Conservation (phyloP, 2,888 invertebrate species). For the Bombyx huttoni region DNA sequence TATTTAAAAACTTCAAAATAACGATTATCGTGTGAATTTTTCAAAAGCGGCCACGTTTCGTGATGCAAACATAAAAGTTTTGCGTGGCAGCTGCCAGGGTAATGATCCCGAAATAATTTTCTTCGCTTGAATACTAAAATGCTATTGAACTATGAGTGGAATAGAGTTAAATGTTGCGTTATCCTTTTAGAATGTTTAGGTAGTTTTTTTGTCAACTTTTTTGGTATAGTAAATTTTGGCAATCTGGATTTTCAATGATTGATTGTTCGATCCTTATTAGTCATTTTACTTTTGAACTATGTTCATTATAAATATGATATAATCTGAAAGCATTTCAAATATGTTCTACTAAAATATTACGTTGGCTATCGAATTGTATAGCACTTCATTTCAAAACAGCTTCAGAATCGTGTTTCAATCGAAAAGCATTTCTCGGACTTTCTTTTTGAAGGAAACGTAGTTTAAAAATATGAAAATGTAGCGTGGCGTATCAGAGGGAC, state of each 20-base stretch:
- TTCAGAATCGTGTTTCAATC: neutral
- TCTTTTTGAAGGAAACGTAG: neutral
- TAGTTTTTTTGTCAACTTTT: constrained; percentile 3
- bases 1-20: neutral
- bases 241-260: too few relatives aligned
- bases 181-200: constrained; percentile 14
- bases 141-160: constrained; percentile 31
- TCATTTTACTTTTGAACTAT: too few relatives aligned
- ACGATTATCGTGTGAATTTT: constrained; percentile 3
- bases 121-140: constrained; percentile 31
- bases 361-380: neutral
- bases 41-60: constrained; percentile 15
- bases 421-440: neutral
- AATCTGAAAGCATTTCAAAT: too few relatives aligned
- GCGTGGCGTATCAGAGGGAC: constrained; percentile 11
- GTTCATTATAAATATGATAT: too few relatives aligned
- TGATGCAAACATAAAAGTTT: constrained; percentile 32
- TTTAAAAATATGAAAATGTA: constrained; percentile 16
- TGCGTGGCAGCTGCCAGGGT: constrained; percentile 42
- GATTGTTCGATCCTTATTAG: too few relatives aligned
- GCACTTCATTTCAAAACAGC: neutral
- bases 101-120: constrained; percentile 50
- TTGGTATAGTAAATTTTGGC: neutral
- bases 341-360: too few relatives aligned
- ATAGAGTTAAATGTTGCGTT: constrained; percentile 38